Base-by-base conservation (phyloP, 2,888 invertebrate genomes). In the Antheraea yamamai region DNA sequence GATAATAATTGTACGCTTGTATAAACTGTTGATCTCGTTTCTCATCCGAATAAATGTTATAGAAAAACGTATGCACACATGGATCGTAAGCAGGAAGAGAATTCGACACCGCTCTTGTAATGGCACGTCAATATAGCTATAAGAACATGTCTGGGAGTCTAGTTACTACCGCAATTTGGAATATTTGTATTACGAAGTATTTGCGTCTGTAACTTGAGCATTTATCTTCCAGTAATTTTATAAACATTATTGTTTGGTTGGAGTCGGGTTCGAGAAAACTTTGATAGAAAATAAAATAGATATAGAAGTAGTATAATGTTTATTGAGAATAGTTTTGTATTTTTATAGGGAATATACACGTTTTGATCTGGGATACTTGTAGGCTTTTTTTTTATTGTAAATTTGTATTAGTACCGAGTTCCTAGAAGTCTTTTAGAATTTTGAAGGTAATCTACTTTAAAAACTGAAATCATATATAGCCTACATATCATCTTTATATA, bases 101-200 rank as follows among this genome's bases (percentile, higher is more conserved):
- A 92, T 83, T 82, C 76, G 89, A 92, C 85, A 92, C 91, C 87
- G 79, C 81, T 76, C 76, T 80, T 83, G 87, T 91, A 90, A 91
- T 91, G 87, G 89, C 85, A 83, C 81, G 85, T 81, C 82, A 82
- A 82, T 75, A 61, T 71, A 75, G 61, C 71, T 75, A 77, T 80
- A 73, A 79, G 72, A 71, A 71, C 52, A 70, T 55, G 70, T 72
- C 77, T 39, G 64, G 39, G 78, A 77, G 80, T 85, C 78, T 77
- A 77, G 79, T 85, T 85, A 85, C 85, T 75, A 76, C 74, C 74
- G 58, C 73, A 71, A 72, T 55, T 73, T 30, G 30, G 47, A 72
- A 68, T 66, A 73, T 61, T 20, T 73, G 3, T 73, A 39, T 16
- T 26, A 39, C 16, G n/a, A 20, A 73, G 16, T 35, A 58, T 73